phyloP scores from a whole-genome alignment of 1,140 invertebrate genomes.

The Heterodera schachtii region DNA sequence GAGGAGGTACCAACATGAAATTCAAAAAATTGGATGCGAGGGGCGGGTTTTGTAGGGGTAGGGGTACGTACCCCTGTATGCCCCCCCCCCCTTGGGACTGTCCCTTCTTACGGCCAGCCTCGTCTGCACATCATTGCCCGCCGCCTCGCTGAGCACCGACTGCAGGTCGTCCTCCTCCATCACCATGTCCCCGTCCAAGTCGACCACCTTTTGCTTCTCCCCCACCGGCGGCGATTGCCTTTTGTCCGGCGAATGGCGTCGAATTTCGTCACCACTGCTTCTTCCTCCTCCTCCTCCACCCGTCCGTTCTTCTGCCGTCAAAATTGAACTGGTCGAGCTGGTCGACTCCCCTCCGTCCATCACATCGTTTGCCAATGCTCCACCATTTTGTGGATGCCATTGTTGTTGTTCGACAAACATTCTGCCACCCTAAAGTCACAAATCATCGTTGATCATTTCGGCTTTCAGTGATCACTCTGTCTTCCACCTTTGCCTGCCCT shows the following conservation, averaged over 20 bases:
- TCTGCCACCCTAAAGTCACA: too few relatives aligned
- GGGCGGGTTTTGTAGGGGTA: too few relatives aligned
- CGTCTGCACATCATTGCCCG: background rate
- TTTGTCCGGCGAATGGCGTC: background rate
- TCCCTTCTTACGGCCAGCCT: background rate
- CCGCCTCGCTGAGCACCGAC: constrained; percentile 42
- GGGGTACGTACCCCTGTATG: too few relatives aligned
- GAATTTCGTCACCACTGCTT: too few relatives aligned
- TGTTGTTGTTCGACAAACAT: background rate
- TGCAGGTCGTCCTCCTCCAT: constrained; percentile 50
- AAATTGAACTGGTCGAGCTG: constrained; percentile 15
- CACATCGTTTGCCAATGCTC: constrained; percentile 1
- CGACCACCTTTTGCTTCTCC: constrained; percentile 15
- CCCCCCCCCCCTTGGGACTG: too few relatives aligned
- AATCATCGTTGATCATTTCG: too few relatives aligned
- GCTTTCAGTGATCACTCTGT: too few relatives aligned
- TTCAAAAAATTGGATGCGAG: too few relatives aligned
- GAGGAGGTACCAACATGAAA: too few relatives aligned
- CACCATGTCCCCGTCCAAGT: constrained; percentile 17
- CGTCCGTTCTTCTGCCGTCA: constrained; percentile 11
- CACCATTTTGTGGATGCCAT: background rate
- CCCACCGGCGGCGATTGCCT: background rate
- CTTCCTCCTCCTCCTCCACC: constrained; percentile 43
- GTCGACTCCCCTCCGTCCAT: constrained; percentile 31
- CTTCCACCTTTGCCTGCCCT: too few relatives aligned